A percentile compares a stretch with the other conserved stretches of the same genome.
phyloP scores from a whole-genome alignment of 2,888 invertebrate genomes.

The Eupithecia abbreviata region DNA sequence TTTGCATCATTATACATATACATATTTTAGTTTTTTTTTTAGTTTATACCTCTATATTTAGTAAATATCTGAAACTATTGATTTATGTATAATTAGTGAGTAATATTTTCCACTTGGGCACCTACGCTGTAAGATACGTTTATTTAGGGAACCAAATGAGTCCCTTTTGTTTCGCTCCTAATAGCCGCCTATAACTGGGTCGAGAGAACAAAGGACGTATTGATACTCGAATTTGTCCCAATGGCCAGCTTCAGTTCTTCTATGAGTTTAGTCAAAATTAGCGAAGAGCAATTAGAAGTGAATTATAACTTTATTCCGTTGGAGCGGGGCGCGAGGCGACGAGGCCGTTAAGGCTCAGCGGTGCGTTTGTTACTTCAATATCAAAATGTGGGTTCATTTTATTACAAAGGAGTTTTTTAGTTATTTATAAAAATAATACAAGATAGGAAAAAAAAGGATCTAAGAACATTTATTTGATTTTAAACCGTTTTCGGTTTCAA shows the following conservation, averaged over 20 bases:
- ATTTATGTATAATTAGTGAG: too few species aligned
- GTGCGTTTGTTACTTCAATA: not conserved
- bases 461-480: too few species aligned
- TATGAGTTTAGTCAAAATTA: slow-evolving; percentile 46
- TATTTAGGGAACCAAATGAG: too few species aligned
- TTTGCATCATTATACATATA: too few species aligned
- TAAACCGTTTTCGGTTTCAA: too few species aligned
- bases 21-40: too few species aligned
- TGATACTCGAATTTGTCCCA: not conserved
- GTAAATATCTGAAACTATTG: too few species aligned
- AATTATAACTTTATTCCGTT: slow-evolving; percentile 55
- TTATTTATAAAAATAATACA: not conserved
- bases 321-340: slow-evolving; percentile 37
- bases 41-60: too few species aligned
- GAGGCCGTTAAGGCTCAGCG: slow-evolving; percentile 35
- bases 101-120: too few species aligned
- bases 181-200: not conserved
- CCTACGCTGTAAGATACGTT: too few species aligned
- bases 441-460: too few species aligned
- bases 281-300: slow-evolving; percentile 51
- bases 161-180: too few species aligned
- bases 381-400: not conserved
- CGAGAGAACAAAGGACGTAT: not conserved
- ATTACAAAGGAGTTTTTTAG: not conserved
- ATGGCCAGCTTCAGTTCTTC: slow-evolving; percentile 17